phyloP scores from a whole-genome alignment of 2,888 invertebrate genomes.

The Drosophila histrio region DNA sequence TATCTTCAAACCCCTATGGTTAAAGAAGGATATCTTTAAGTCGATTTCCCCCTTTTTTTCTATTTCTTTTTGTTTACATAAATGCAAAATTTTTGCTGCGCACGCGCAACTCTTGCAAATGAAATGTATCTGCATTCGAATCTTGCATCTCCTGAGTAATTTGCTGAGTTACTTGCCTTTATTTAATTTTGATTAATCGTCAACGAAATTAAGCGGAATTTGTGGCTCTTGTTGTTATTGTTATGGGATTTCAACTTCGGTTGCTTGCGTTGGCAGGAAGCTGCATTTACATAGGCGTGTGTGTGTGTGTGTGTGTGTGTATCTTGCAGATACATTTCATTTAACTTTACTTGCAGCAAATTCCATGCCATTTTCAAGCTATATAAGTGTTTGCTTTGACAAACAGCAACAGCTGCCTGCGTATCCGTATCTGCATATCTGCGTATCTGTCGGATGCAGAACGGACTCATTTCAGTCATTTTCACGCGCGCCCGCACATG shows the following conservation, averaged over 20 bases:
- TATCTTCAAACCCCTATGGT: background rate
- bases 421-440: conserved; percentile 21
- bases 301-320: conserved; percentile 33
- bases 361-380: conserved; percentile 25
- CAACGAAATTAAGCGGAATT: conserved; percentile 62
- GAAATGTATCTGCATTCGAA: conserved; percentile 17
- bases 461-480: conserved; percentile 41
- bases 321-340: conserved; percentile 64
- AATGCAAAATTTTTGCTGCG: background rate
- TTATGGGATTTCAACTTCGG: conserved; percentile 24
- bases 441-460: conserved; percentile 34
- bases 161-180: conserved; percentile 44
- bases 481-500: conserved; percentile 66
- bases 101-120: conserved; percentile 13
- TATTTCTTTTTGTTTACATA: background rate
- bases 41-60: background rate
- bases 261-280: conserved; percentile 30
- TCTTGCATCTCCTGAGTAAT: conserved; percentile 7
- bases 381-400: conserved; percentile 24
- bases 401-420: conserved; percentile 39
- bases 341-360: conserved; percentile 28
- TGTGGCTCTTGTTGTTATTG: conserved; percentile 28
- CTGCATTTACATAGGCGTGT: conserved; percentile 19
- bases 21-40: background rate
- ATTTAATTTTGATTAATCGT: conserved; percentile 68